Evolutionary conservation across 2,113 vertebrate species (phyloP).

Genomic region (Buteo buteo): DNA sequence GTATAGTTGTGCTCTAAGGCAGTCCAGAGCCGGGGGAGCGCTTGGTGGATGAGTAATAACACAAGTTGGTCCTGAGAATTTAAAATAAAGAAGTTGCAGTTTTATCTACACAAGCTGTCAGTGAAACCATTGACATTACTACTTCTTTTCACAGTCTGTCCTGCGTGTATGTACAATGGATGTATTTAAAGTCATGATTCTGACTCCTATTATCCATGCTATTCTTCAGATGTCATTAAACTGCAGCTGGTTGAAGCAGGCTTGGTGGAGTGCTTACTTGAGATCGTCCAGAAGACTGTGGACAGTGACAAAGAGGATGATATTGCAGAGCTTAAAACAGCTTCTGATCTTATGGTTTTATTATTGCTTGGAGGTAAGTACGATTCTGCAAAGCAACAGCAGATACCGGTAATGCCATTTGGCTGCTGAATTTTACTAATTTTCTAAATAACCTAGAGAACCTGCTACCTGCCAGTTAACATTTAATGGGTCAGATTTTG

Average conservation of each 20-base stretch:
- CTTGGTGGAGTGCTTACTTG: constrained; percentile 93
- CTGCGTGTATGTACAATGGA: neutral
- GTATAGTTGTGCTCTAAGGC: neutral
- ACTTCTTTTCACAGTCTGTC: neutral
- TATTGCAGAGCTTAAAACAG: constrained; percentile 91
- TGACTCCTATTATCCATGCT: neutral
- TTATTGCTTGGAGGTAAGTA: constrained; percentile 90
- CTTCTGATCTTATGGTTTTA: constrained; percentile 97
- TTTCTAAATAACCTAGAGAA: neutral
- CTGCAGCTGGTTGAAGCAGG: constrained; percentile 96
- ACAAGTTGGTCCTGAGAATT: neutral
- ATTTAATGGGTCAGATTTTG: neutral
- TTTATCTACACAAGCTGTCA: neutral
- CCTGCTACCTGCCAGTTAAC: neutral
- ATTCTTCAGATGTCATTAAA: constrained; percentile 88
- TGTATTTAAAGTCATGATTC: neutral
- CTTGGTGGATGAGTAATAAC: neutral
- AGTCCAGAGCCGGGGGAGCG: neutral
- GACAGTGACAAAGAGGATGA: constrained; percentile 93
- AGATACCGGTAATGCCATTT: neutral
- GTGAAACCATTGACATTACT: neutral
- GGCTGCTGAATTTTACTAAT: neutral
- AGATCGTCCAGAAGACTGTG: constrained; percentile 91
- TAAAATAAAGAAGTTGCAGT: neutral
- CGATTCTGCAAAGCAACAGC: neutral